Conservation (phyloP, 2,797 vertebrate species). For the Melanotaenia boesemani region DNA sequence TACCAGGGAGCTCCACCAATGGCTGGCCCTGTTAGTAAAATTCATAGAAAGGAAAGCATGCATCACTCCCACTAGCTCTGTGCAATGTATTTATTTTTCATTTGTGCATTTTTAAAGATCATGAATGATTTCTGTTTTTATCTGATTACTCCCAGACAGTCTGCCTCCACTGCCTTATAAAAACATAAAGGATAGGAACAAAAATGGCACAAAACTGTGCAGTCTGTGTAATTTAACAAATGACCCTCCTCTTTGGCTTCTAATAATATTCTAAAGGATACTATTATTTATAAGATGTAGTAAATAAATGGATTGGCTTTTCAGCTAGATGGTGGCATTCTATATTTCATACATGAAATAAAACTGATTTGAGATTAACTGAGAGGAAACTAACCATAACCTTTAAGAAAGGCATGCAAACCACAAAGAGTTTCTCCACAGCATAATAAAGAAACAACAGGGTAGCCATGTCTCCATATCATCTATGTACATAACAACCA, state of each 20-base stretch:
- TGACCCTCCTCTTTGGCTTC: constrained; percentile 61
- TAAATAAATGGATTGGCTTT: constrained; percentile 50
- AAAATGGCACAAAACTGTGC: constrained; percentile 65
- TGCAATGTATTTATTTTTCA: constrained; percentile 79
- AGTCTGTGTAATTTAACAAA: constrained; percentile 74
- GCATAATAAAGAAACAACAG: constrained; percentile 65
- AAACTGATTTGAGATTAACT: constrained; percentile 61
- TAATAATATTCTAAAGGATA: constrained; percentile 27
- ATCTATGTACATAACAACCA: constrained; percentile 69
- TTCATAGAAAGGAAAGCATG: constrained; percentile 64
- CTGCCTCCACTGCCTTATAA: constrained; percentile 80
- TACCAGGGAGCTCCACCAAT: constrained; percentile 58
- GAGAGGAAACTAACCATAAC: constrained; percentile 59
- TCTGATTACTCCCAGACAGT: constrained; percentile 84
- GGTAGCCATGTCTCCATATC: constrained; percentile 59
- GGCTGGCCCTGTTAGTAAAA: constrained; percentile 77
- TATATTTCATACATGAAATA: constrained; percentile 50
- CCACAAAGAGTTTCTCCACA: constrained; percentile 61
- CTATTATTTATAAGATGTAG: constrained; percentile 50
- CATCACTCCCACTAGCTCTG: constrained; percentile 72
- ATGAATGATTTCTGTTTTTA: constrained; percentile 82
- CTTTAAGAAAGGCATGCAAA: constrained; percentile 45
- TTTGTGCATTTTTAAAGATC: constrained; percentile 81
- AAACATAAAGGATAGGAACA: constrained; percentile 69
- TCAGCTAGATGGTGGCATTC: constrained; percentile 45